These are phyloP conservation scores for Oxyura jamaicensis DNA, from an alignment of 2,113 vertebrate species.

Conservation along the genomic window DNA sequence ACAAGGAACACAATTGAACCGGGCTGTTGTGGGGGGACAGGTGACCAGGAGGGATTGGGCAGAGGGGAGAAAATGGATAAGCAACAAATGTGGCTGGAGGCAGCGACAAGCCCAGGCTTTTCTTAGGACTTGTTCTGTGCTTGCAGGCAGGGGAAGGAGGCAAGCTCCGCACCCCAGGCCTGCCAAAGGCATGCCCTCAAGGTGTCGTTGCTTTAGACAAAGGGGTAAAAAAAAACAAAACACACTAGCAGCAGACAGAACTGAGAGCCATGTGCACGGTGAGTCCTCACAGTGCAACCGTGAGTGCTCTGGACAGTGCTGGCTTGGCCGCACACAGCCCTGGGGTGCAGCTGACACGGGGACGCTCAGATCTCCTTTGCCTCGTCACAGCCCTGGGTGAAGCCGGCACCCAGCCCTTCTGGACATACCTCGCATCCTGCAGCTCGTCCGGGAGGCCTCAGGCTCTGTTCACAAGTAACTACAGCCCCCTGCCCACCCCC, in stretches of 20 bases:
- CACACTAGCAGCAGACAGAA: neutral
- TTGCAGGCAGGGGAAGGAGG: neutral
- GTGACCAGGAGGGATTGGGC: neutral
- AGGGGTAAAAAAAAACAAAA: neutral
- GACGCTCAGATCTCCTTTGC: neutral
- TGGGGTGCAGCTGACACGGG: neutral
- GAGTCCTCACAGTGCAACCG: neutral
- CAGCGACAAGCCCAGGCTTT: neutral
- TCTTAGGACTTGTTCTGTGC: neutral
- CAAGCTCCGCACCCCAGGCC: neutral
- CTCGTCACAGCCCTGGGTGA: neutral
- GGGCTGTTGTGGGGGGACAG: neutral
- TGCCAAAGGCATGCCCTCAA: neutral
- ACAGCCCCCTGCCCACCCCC: neutral
- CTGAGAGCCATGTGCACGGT: neutral
- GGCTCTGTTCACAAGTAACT: neutral
- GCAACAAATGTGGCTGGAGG: neutral
- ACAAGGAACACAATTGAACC: accelerated
- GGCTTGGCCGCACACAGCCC: neutral
- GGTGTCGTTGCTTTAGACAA: neutral
- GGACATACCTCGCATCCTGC: accelerated
- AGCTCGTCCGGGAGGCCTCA: neutral
- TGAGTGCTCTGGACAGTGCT: neutral
- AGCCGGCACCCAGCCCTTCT: neutral
- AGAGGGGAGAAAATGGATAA: neutral